phyloP scores from a whole-genome alignment of 23 tunicate species.

The Phallusia fumigata region DNA sequence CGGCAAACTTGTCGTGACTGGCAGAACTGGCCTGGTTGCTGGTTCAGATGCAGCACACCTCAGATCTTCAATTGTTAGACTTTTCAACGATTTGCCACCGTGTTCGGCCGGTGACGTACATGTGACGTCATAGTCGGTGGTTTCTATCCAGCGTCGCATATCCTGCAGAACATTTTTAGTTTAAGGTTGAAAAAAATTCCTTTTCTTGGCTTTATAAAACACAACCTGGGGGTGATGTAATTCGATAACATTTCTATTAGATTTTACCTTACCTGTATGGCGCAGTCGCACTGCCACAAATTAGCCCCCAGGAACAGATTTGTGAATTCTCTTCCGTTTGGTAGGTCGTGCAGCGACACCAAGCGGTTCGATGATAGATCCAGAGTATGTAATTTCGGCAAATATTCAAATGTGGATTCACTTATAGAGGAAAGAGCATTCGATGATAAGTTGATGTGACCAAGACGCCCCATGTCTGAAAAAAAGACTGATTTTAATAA shows the following conservation, averaged over 20 bases:
- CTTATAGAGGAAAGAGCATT: constrained; percentile 7
- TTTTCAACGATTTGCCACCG: constrained; percentile 15
- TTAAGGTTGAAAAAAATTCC: too few species aligned
- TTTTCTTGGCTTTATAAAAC: too few species aligned
- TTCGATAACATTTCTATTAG: too few species aligned
- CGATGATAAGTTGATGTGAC: constrained; percentile 1
- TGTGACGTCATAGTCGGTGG: constrained; percentile 29
- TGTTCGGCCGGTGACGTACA: constrained; percentile 24
- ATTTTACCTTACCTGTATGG: constrained; percentile 38
- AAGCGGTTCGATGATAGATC: constrained; percentile 22
- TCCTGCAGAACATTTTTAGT: too few species aligned
- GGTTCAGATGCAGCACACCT: constrained; percentile 3
- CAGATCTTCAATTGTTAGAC: constrained; percentile 47
- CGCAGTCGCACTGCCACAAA: constrained; percentile 42
- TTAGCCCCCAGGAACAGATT: constrained; percentile 7
- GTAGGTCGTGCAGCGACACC: constrained; percentile 20
- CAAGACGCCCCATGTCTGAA: constrained; percentile 13
- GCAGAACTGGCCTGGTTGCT: neutral
- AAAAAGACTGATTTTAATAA: too few species aligned
- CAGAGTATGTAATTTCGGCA: constrained; percentile 21
- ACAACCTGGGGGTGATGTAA: too few species aligned
- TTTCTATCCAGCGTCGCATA: constrained; percentile 59
- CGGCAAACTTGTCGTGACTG: neutral
- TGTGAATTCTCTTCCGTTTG: neutral
- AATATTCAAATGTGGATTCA: neutral